Evolutionary conservation across 1,140 invertebrate genomes (phyloP).

Genomic region (Arion vulgaris): DNA sequence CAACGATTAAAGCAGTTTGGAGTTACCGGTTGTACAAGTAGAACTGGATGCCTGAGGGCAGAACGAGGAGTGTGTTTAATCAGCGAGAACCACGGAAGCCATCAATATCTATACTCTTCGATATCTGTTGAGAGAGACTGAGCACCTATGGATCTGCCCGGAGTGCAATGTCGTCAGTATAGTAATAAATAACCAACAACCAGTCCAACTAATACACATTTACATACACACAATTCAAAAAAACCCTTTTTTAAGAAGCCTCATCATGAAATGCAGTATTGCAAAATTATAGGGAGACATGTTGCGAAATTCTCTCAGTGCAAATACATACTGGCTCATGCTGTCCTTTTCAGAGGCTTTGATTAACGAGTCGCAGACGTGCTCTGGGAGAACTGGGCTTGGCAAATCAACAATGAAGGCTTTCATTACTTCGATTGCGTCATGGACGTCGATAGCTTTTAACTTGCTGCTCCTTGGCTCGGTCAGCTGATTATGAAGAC

Average conservation of each 20-base stretch:
- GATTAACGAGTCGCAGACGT: conserved; percentile 22
- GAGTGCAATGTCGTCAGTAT: too few relatives aligned
- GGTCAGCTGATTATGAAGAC: neutral
- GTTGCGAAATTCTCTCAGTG: neutral
- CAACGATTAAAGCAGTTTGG: too few relatives aligned
- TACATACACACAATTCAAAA: too few relatives aligned
- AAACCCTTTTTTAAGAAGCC: neutral
- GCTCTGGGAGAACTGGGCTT: conserved; percentile 11
- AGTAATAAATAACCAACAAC: too few relatives aligned
- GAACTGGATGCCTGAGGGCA: too few relatives aligned
- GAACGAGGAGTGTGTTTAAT: too few relatives aligned
- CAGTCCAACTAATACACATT: too few relatives aligned
- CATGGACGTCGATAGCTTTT: neutral
- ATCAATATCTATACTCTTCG: too few relatives aligned
- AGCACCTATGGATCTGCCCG: too few relatives aligned
- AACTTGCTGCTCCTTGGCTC: neutral
- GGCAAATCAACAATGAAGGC: neutral
- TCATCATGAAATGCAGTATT: conserved; percentile 17
- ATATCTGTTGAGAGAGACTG: too few relatives aligned
- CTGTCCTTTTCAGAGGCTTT: neutral
- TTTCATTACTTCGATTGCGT: conserved; percentile 21
- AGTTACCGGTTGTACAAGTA: too few relatives aligned
- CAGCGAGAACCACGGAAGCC: too few relatives aligned
- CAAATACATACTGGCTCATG: neutral
- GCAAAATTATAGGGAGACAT: neutral